Evolutionary conservation across 2,888 invertebrate genomes (phyloP), one percentile per base, ranked within the genome.

Genomic region (Leucozona laternaria): DNA sequence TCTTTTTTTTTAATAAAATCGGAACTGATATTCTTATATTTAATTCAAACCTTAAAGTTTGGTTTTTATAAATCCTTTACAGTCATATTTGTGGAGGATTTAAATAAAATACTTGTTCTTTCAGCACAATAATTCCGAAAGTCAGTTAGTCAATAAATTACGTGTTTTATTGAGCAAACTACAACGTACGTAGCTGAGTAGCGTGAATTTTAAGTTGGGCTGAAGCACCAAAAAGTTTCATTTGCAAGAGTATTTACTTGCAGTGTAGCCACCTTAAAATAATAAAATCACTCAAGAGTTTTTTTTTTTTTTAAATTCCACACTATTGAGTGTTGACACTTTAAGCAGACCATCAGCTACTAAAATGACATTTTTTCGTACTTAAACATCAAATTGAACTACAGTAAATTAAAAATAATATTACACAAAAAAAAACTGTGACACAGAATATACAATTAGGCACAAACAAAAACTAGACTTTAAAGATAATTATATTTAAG

Each of bases 371-470:
- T n/a, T 43, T 43, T 43, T 43, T 11, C 22, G 62, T 62, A 62
- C 62, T 62, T 62, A 62, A 62, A 62, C 22, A n/a, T n/a, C n/a
- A 20, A 34, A 6, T 11, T n/a, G 6, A 22, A 31, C 58, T 25
- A 28, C 0, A 7, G 15, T 25, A 6, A 8, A 62, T 11, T n/a
- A 4, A 25, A 40, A 43, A 20, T 15, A 60, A 40, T 25, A 22
- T 10, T 31, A 31, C 8, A 31, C 28, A 25, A 25, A 62, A 62
- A 25, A 25, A 62, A 62, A 43, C 62, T 55, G 40, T 70, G 70
- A 55, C 70, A 70, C 40, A 70, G 55, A 55, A 68, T 31, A 45
- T 31, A 45, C 20, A n/a, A 57, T 37, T 37, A 37, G 5, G 50
- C 34, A 62, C n/a, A 43, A 40, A 50, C 11, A 20, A 34, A 68